Evolutionary conservation across 2,888 invertebrate genomes (phyloP).

Genomic region (Anaspis maculata): DNA sequence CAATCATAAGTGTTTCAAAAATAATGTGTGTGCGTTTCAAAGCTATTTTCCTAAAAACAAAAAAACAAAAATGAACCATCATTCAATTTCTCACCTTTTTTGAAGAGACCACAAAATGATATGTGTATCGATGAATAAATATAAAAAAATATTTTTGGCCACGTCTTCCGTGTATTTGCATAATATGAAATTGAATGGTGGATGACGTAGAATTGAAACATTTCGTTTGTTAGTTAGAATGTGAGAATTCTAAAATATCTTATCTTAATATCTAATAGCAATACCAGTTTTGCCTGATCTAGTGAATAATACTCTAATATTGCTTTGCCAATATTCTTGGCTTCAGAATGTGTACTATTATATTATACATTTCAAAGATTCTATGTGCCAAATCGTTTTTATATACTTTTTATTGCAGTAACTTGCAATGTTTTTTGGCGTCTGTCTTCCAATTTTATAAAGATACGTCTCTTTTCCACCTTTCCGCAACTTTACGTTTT

Average conservation of each 20-base stretch:
- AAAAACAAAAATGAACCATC: too few species aligned
- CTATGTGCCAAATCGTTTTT: constrained; percentile 27
- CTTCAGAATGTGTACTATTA: constrained; percentile 15
- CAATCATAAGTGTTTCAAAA: constrained; percentile 33
- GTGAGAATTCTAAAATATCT: constrained; percentile 31
- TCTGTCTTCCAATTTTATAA: constrained; percentile 38
- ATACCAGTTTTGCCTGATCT: constrained; percentile 40
- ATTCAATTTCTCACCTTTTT: constrained; percentile 14
- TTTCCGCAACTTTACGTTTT: not conserved
- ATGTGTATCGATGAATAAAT: constrained; percentile 12
- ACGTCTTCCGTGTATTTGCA: constrained; percentile 19
- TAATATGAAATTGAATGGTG: constrained; percentile 11
- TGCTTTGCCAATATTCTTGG: constrained; percentile 29
- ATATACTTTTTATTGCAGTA: constrained; percentile 26
- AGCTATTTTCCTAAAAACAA: constrained; percentile 18
- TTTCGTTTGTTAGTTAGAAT: constrained; percentile 20
- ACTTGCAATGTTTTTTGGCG: constrained; percentile 28
- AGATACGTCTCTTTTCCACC: constrained; percentile 1
- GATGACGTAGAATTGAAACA: too few species aligned
- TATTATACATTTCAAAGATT: constrained; percentile 7
- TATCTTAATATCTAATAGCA: constrained; percentile 35
- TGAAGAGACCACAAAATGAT: too few species aligned
- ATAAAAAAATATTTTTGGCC: constrained; percentile 16
- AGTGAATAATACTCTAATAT: constrained; percentile 34
- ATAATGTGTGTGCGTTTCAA: constrained; percentile 14